Evolutionary conservation across 23 tunicate genomes (phyloP).

Genomic region (Styela plicata): DNA sequence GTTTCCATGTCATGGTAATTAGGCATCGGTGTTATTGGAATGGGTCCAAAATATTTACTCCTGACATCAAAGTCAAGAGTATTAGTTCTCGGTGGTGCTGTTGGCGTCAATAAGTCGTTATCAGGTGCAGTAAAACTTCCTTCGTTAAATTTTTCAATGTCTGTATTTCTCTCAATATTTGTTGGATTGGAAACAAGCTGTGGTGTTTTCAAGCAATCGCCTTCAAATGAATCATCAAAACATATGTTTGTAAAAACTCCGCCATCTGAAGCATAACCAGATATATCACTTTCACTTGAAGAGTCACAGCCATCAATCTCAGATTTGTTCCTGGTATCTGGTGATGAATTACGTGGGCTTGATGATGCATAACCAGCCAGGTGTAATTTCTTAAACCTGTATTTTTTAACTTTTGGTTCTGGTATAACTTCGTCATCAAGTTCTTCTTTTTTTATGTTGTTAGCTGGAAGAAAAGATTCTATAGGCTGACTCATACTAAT

Average conservation of each 20-base stretch:
- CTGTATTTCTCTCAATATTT: not conserved
- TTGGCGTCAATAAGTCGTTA: not conserved
- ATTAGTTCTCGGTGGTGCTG: not conserved
- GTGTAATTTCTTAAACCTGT: constrained; percentile 2
- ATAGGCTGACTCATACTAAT: not conserved
- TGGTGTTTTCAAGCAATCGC: not conserved
- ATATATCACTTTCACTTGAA: not conserved
- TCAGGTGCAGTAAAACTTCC: not conserved
- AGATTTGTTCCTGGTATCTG: not conserved
- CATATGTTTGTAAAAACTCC: not conserved
- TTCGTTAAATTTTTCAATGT: not conserved
- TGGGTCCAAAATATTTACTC: not conserved
- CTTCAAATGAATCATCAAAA: not conserved
- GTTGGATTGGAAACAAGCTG: not conserved
- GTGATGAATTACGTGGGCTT: not conserved
- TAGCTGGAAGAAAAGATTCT: no score
- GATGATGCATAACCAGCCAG: not conserved
- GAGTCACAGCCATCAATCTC: not conserved
- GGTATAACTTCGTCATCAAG: no score
- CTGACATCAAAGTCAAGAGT: not conserved
- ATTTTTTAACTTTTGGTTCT: constrained; percentile 1
- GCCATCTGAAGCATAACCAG: not conserved
- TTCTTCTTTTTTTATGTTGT: not conserved
- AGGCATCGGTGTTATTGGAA: constrained; percentile 32
- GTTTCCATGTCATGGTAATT: constrained; percentile 23